Evolutionary conservation across 2,797 vertebrate species (phyloP).

Genomic region (Vespertilio murinus): DNA sequence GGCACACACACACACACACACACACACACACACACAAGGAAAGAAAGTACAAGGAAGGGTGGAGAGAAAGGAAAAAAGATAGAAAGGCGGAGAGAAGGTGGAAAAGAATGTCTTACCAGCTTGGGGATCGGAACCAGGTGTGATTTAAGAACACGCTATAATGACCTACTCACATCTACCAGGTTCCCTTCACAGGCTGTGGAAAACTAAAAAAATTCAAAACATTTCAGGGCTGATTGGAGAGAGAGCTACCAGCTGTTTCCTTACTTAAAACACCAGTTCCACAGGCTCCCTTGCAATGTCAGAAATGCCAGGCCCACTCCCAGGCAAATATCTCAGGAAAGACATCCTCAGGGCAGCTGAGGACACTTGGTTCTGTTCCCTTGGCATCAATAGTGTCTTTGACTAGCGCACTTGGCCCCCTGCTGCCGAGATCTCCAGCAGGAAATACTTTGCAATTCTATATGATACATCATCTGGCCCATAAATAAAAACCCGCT

Average conservation of each 20-base stretch:
- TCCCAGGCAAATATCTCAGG: neutral
- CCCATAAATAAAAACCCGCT: neutral
- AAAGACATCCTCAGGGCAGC: neutral
- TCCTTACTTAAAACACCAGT: neutral
- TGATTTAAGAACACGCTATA: neutral
- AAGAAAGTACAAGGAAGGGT: neutral
- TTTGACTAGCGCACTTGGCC: neutral
- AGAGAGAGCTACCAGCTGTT: conserved; percentile 26
- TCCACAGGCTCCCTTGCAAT: conserved; percentile 28
- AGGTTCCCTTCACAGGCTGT: neutral
- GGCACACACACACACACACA: neutral
- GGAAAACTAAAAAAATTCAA: conserved; percentile 31
- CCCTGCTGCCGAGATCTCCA: neutral
- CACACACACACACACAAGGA: neutral
- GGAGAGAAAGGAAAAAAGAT: neutral
- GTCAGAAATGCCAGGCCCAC: conserved; percentile 28
- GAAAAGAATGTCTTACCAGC: neutral
- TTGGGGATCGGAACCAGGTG: neutral
- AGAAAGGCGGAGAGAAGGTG: neutral
- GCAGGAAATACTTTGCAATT: neutral
- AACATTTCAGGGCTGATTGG: neutral
- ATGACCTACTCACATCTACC: neutral
- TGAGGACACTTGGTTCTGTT: conserved; percentile 31
- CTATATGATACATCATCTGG: neutral
- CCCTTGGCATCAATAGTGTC: neutral